phyloP scores from a whole-genome alignment of 2,888 invertebrate species.

The Apamea sordens region DNA sequence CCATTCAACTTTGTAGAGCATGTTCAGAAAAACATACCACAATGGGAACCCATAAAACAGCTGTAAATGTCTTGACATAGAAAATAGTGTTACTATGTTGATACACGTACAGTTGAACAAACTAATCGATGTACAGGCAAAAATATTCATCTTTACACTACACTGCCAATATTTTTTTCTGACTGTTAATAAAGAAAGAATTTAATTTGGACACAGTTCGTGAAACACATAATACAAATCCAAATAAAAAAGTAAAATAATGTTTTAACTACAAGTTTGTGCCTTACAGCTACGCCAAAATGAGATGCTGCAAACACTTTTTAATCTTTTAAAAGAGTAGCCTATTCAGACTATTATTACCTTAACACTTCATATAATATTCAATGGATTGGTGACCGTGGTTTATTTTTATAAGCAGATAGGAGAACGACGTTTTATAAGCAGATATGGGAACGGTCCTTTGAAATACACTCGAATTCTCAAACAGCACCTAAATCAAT shows the following conservation, averaged over 20 bases:
- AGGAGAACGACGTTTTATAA: no score
- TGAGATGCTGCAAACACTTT: neutral
- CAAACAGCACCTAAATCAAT: no score
- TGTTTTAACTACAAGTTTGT: neutral
- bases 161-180: neutral
- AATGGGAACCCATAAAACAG: slow-evolving; percentile 65
- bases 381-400: neutral
- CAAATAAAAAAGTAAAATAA: neutral
- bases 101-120: neutral
- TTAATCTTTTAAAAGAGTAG: neutral
- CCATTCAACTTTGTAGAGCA: slow-evolving; percentile 48
- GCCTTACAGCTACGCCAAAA: neutral
- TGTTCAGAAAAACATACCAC: slow-evolving; percentile 51
- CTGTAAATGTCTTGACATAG: slow-evolving; percentile 56
- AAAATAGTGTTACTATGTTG: slow-evolving; percentile 65
- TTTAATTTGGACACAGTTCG: neutral
- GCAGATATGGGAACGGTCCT: no score
- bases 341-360: neutral
- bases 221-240: neutral
- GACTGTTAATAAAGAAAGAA: neutral
- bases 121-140: neutral
- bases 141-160: neutral
- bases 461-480: no score
- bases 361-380: neutral
- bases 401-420: no score